Conservation (phyloP, 2,113 vertebrate species). For the Thryonomys swinderianus region DNA sequence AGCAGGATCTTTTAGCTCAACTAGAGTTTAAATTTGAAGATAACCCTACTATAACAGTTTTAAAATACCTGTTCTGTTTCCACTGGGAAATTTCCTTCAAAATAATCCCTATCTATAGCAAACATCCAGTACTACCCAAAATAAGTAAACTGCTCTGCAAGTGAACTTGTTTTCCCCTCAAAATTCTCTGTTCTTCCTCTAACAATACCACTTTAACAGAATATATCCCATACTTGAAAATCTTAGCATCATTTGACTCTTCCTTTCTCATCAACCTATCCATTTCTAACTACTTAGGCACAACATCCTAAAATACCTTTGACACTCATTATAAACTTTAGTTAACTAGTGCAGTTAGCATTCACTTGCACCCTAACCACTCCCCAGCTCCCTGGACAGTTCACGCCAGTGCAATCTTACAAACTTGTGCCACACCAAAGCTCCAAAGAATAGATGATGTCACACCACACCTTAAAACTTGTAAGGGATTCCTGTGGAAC, state of each 20-base stretch:
- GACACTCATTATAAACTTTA: slow-evolving; percentile 1
- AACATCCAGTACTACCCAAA: neutral
- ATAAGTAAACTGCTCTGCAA: neutral
- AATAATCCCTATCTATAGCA: neutral
- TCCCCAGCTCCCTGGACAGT: neutral
- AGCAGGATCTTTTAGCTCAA: neutral
- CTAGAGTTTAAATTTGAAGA: slow-evolving; percentile 40
- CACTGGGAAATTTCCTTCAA: neutral
- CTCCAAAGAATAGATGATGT: slow-evolving; percentile 16
- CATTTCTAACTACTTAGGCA: neutral
- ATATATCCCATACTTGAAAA: neutral
- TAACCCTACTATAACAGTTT: slow-evolving; percentile 2
- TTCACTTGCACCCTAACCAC: neutral
- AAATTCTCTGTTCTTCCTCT: neutral
- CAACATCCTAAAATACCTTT: neutral
- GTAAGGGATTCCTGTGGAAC: neutral
- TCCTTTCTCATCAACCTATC: neutral
- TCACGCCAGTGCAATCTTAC: neutral
- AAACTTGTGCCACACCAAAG: neutral
- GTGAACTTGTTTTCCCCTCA: neutral
- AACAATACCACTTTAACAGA: neutral
- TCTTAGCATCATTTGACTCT: neutral
- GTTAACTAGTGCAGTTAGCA: neutral
- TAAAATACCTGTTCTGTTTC: slow-evolving; percentile 43
- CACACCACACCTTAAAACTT: neutral